Evolutionary conservation across 2,797 vertebrate species (phyloP), one percentile per base, ranked within the genome.

Genomic region (Catamblyrhynchus diadema): DNA sequence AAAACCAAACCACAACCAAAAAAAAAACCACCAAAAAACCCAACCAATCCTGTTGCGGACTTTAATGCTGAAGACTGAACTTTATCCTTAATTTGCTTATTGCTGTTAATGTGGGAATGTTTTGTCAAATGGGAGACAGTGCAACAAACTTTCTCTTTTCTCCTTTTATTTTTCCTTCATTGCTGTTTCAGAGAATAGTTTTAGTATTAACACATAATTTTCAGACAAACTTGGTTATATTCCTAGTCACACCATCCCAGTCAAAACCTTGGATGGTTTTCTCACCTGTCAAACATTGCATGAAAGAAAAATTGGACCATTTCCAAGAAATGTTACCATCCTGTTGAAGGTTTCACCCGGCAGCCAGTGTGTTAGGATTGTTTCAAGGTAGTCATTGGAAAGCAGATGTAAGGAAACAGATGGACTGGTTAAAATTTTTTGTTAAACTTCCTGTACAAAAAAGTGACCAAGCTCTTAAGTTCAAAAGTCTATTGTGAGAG

Each of bases 381-480:
- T 79, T 42, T 80, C 64, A 51, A 93, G 84, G 70, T 84, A 86
- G 79, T 57, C 14, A 3, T 33, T 0, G 1, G 83, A 74, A 92
- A 95, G 81, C 90, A 88, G 82, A 89, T 81, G 80, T 86, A 75
- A 88, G 94, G 95, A 95, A 96, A 94, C 92, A 64, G 93, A 95
- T 74, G 94, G 65, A 24, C 20, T 0, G 0, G 50, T 69, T 78
- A 44, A 59, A 92, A 66, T 3, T 9, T 93, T 88, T 86, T 94
- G 66, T 92, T 94, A 69, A 81, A 77, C 71, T 93, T 96, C 95
- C 88, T 79, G 30, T 75, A 45, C 39, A 69, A 60, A 69, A 41
- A 4, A 51, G 12, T 33, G 37, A 39, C 78, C 10, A 12, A 50
- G 81, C 21, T 75, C 35, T 69, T 32, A 17, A 2, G 39, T 69